Percentiles rank a stretch among this genome's conserved stretches.
phyloP scores from a whole-genome alignment of 2,797 vertebrate species.

The Acridotheres tristis region DNA sequence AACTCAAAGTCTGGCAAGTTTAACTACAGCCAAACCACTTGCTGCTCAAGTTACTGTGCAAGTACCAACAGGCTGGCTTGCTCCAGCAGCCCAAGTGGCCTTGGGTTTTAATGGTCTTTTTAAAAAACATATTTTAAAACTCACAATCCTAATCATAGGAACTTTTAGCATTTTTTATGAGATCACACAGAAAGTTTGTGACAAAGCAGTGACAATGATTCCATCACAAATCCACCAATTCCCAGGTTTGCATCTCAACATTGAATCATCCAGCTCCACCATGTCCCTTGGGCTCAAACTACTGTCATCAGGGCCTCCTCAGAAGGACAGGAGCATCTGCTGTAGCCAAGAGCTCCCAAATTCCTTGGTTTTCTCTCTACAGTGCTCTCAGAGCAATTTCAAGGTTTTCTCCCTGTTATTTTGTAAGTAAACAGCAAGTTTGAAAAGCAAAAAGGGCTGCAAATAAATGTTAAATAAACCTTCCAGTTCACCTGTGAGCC shows the following conservation, averaged over 20 bases:
- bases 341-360: not conserved
- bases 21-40: not conserved
- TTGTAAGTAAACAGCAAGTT: not conserved
- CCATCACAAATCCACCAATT: not conserved
- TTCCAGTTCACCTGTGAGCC: not conserved
- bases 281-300: not conserved
- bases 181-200: not conserved
- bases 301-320: not conserved
- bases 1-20: not conserved
- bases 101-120: not conserved
- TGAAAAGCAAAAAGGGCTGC: not conserved
- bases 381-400: not conserved
- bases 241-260: not conserved
- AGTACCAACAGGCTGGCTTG: conserved; percentile 12
- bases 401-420: not conserved
- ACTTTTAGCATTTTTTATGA: not conserved
- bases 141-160: not conserved
- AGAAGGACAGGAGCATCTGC: not conserved
- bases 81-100: not conserved
- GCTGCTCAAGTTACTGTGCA: not conserved
- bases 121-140: not conserved
- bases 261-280: not conserved
- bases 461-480: not conserved
- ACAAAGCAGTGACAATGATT: not conserved
- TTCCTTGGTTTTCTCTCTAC: not conserved